Evolutionary conservation across 2,888 invertebrate species (phyloP).

Genomic region (Nephrotoma appendiculata): DNA sequence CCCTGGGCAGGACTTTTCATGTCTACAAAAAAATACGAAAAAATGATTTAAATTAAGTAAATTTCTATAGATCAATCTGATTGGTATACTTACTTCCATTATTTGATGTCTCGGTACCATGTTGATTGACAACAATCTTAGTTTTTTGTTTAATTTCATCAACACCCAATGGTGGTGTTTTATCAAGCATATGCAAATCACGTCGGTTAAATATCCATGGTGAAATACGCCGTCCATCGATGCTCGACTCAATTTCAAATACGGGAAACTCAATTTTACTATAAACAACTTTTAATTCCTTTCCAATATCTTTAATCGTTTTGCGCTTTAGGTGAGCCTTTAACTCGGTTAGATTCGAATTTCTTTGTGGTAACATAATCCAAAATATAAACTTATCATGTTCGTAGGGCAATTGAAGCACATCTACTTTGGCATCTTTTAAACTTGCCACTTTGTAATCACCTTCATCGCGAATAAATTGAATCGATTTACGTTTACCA

Average conservation of each 20-base stretch:
- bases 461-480: background rate
- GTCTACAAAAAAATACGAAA: background rate
- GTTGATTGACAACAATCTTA: background rate
- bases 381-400: background rate
- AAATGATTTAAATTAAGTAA: background rate
- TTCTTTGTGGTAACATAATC: background rate
- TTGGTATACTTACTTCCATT: background rate
- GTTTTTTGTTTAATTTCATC: constrained; percentile 1
- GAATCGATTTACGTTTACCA: background rate
- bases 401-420: background rate
- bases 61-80: background rate
- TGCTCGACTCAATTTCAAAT: background rate
- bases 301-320: background rate
- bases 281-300: background rate
- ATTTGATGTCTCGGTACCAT: background rate
- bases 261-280: background rate
- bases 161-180: background rate
- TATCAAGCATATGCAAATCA: background rate
- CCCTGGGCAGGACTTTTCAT: background rate
- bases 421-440: background rate
- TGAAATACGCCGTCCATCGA: background rate
- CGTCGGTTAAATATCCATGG: background rate
- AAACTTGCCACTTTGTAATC: background rate
- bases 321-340: background rate
- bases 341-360: background rate